These are phyloP conservation scores for Athripsodes cinereus DNA, from an alignment of 2,888 invertebrate genomes.

Conservation along the genomic window DNA sequence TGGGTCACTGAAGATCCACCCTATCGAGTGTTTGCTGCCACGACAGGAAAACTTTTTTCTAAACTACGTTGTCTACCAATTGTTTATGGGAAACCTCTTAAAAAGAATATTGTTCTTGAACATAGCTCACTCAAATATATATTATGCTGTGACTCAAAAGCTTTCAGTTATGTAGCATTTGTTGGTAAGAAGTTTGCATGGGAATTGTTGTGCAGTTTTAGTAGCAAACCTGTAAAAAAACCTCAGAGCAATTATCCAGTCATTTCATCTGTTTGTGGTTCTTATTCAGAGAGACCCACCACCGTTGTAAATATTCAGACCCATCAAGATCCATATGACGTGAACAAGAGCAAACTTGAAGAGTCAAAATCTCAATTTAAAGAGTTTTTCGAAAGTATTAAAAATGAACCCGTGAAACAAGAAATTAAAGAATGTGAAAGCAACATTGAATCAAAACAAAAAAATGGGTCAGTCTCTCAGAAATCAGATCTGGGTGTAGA, in stretches of 20 bases:
- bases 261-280: neutral
- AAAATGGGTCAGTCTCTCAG: no score
- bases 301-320: no score
- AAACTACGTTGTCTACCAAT: slow-evolving; percentile 6
- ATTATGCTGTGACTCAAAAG: neutral
- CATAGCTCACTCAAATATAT: neutral
- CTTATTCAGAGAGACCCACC: neutral
- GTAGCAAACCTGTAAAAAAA: neutral
- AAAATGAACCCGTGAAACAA: no score
- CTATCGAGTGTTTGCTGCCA: slow-evolving; percentile 9
- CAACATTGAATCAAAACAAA: no score
- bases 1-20: slow-evolving; percentile 30
- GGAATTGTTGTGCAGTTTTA: neutral
- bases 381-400: no score
- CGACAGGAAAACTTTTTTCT: slow-evolving; percentile 3
- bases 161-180: neutral
- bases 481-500: no score
- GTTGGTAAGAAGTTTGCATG: neutral
- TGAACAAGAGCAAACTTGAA: no score
- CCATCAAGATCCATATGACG: no score
- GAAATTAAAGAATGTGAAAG: no score
- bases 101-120: neutral
- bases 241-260: neutral
- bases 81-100: neutral
- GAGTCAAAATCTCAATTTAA: no score